These are phyloP conservation scores for Spodoptera exigua DNA, from an alignment of 2,888 invertebrate genomes.

Conservation along the genomic window DNA sequence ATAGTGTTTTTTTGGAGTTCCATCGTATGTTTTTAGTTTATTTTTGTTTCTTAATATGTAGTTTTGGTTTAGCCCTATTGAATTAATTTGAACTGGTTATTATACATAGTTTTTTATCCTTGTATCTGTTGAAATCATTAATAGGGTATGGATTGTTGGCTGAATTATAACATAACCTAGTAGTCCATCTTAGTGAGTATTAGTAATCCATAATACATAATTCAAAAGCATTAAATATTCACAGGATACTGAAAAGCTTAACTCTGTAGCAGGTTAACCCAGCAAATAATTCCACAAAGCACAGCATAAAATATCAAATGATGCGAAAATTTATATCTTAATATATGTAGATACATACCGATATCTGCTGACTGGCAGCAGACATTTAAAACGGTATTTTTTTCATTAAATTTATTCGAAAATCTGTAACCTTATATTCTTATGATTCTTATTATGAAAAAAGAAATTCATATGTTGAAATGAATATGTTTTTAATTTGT, in stretches of 20 bases:
- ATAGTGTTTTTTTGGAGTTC: no score
- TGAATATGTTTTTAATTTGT: background rate
- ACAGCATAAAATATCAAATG: slow-evolving; percentile 11
- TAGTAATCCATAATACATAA: no score
- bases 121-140: no score
- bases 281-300: slow-evolving; percentile 28
- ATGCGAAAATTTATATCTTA: slow-evolving; percentile 26
- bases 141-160: no score
- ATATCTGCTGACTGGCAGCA: slow-evolving; percentile 8
- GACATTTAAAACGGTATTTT: slow-evolving; percentile 27
- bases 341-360: slow-evolving; percentile 3
- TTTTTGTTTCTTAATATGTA: no score
- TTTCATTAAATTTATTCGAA: slow-evolving; percentile 12
- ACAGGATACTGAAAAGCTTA: slow-evolving; percentile 16
- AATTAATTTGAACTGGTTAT: no score
- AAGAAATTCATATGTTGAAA: background rate
- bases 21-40: no score
- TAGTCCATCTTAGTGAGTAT: no score
- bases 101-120: no score
- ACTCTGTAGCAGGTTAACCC: slow-evolving; percentile 12
- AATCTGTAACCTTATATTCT: slow-evolving; percentile 1
- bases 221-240: no score
- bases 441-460: background rate
- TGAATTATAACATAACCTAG: no score
- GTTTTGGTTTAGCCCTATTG: no score